Conservation (phyloP, 2,113 vertebrate genomes). For the Oreotragus oreotragus region DNA sequence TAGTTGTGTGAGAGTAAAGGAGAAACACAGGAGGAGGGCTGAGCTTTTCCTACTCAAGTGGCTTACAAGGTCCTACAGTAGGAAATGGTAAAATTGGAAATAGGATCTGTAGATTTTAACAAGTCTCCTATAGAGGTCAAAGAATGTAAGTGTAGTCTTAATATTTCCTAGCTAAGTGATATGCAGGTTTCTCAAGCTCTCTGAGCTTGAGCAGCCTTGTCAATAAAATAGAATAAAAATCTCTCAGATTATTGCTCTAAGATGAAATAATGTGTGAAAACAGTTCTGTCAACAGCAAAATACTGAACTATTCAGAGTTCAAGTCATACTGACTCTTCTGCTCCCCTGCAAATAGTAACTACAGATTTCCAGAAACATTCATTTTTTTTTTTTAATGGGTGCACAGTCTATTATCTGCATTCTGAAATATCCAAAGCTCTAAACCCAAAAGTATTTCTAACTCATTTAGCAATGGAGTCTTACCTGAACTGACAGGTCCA, state of each 20-base stretch:
- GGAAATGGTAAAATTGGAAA: not conserved
- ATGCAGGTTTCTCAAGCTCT: not conserved
- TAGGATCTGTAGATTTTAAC: not conserved
- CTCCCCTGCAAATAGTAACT: not conserved
- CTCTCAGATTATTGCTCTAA: not conserved
- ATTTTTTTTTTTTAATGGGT: not conserved
- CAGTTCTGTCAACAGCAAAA: not conserved
- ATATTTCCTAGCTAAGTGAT: not conserved
- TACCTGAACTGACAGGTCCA: not conserved
- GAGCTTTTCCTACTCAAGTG: not conserved
- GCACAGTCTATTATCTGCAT: not conserved
- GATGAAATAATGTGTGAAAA: not conserved
- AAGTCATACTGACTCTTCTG: not conserved
- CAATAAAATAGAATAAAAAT: not conserved
- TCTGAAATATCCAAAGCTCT: not conserved
- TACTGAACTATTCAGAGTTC: not conserved
- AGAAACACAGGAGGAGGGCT: not conserved
- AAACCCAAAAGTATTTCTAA: slow-evolving; percentile 8
- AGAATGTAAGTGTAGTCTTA: not conserved
- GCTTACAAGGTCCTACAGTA: not conserved
- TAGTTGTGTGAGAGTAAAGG: not conserved
- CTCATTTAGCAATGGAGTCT: not conserved
- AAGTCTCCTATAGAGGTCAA: not conserved
- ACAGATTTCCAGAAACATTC: not conserved
- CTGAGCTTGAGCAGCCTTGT: not conserved